A percentile compares a stretch with the other conserved stretches of the same genome.
Evolutionary conservation across 37 sponge, comb jelly and placozoan species (phyloP).

Genomic region (Sycon ciliatum): DNA sequence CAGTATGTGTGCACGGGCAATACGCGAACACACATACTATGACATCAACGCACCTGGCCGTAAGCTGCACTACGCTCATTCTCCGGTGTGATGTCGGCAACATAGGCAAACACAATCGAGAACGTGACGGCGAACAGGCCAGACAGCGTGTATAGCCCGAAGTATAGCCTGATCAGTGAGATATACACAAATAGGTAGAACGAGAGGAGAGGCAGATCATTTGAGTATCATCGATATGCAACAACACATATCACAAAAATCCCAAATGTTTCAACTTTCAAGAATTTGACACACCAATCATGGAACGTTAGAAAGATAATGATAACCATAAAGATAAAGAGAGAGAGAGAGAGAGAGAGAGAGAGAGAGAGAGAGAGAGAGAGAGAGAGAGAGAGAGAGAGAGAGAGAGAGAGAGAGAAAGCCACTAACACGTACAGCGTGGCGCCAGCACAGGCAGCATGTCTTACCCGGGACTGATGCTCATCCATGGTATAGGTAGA

Average conservation of each 20-base stretch:
- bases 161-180: slow-evolving; percentile 49
- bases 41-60: slow-evolving; percentile 60
- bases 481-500: slow-evolving; percentile 72
- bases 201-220: too few species aligned
- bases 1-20: too few species aligned
- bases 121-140: slow-evolving; percentile 82
- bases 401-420: too few species aligned
- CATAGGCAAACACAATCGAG: slow-evolving; percentile 85
- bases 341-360: neutral
- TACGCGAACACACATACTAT: too few species aligned
- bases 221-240: too few species aligned
- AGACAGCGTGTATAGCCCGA: slow-evolving; percentile 64
- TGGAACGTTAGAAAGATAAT: slow-evolving; percentile 2
- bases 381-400: neutral
- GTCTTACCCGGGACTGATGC: slow-evolving; percentile 55
- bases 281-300: neutral
- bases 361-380: slow-evolving; percentile 14
- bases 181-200: too few species aligned
- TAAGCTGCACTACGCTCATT: slow-evolving; percentile 65
- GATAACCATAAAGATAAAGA: neutral
- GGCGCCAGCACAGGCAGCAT: neutral
- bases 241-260: too few species aligned
- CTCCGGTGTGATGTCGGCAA: slow-evolving; percentile 79
- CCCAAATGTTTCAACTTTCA: too few species aligned
- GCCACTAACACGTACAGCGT: neutral